phyloP scores from a whole-genome alignment of 2,888 invertebrate genomes.

The Xestobium rufovillosum region DNA sequence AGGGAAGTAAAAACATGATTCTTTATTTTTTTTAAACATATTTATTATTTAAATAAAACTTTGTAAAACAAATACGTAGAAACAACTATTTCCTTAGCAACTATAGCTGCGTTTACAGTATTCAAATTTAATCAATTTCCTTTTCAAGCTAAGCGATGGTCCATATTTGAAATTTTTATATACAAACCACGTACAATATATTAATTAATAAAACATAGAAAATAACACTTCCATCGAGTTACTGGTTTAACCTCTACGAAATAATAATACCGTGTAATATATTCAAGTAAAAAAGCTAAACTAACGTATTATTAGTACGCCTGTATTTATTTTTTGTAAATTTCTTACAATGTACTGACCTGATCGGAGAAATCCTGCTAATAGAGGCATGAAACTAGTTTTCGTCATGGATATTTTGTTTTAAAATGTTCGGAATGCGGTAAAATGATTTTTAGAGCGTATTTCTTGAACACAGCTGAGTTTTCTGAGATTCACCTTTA shows the following conservation, averaged over 20 bases:
- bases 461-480: too few species aligned
- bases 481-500: too few species aligned
- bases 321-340: constrained; percentile 17
- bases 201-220: too few species aligned
- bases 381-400: too few species aligned
- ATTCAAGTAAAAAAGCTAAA: constrained; percentile 5
- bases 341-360: constrained; percentile 20
- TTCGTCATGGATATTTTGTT: too few species aligned
- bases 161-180: constrained; percentile 7
- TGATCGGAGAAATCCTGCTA: constrained; percentile 27
- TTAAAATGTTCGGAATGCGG: too few species aligned
- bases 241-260: too few species aligned
- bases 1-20: too few species aligned
- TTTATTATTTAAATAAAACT: constrained; percentile 40
- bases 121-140: constrained; percentile 30
- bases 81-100: constrained; percentile 34
- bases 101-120: constrained; percentile 29
- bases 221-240: too few species aligned
- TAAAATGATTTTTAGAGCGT: too few species aligned
- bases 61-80: constrained; percentile 37
- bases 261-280: constrained; percentile 25
- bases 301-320: constrained; percentile 12
- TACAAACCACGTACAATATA: too few species aligned
- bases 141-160: constrained; percentile 18
- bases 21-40: constrained; percentile 36